phyloP scores from a whole-genome alignment of 1,140 invertebrate genomes.

The Euwallacea similis region DNA sequence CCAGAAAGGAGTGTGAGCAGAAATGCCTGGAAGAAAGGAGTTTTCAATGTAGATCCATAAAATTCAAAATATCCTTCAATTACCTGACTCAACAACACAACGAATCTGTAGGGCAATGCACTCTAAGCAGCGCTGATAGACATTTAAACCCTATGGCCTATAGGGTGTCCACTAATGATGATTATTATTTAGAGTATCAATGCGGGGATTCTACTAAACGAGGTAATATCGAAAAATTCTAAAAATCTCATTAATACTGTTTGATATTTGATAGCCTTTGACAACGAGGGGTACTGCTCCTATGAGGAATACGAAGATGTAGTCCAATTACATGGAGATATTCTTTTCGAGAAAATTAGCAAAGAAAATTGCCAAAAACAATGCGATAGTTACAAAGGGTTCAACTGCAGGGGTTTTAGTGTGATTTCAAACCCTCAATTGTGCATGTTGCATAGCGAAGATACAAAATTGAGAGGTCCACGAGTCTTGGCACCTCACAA shows the following conservation, averaged over 20 bases:
- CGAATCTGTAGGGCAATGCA: constrained; percentile 57
- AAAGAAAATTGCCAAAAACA: constrained; percentile 48
- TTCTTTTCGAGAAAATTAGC: constrained; percentile 39
- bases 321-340: constrained; percentile 44
- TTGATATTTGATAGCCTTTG: too few relatives aligned
- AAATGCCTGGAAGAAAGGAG: constrained; percentile 55
- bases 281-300: constrained; percentile 42
- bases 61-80: constrained; percentile 54
- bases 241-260: not conserved
- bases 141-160: constrained; percentile 64
- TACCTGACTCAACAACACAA: constrained; percentile 42
- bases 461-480: constrained; percentile 57
- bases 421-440: constrained; percentile 31
- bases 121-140: constrained; percentile 61
- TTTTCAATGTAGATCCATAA: constrained; percentile 56
- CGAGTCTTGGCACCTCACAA: constrained; percentile 50
- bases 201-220: constrained; percentile 48
- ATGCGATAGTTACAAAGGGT: constrained; percentile 44
- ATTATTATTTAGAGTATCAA: constrained; percentile 68
- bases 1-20: constrained; percentile 56
- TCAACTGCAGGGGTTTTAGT: constrained; percentile 50
- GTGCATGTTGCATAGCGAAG: constrained; percentile 57
- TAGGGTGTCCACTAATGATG: constrained; percentile 62
- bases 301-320: constrained; percentile 52
- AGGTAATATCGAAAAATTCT: constrained; percentile 2